Evolutionary conservation across 2,113 vertebrate species (phyloP), one percentile per base, ranked within the genome.

Genomic region (Engystomops pustulosus): DNA sequence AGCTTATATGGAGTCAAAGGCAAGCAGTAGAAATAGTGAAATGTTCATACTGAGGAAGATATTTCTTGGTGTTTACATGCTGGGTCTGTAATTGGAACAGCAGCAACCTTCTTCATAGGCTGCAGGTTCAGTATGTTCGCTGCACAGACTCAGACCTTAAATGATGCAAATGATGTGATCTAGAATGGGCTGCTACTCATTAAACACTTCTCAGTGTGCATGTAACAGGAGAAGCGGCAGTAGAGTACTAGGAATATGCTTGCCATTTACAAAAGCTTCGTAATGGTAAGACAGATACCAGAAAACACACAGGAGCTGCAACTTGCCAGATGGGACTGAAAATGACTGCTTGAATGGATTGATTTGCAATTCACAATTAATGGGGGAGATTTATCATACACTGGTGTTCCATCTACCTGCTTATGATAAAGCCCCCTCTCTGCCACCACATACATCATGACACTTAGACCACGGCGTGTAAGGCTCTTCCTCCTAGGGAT

Each of bases 61-160:
- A 23, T 58, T 58, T 58, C 53, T 58, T 25, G 53, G 53, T 58
- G 53, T 58, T 58, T 20, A 58, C 53, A 58, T 9, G n/a, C 53
- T 11, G 53, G n/a, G 53, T 25, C 53, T 58, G 53, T 58, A 58
- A 58, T 58, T 58, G 53, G n/a, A 58, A n/a, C 53, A 58, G 53
- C 20, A 58, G 53, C 23, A 25, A 58, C 53, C 53, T 58, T 9
- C n/a, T 58, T 4, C 53, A 58, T 11, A 20, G 53, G 53, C 53
- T 9, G 1, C 53, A 58, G 53, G 3, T 58, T 58, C n/a, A 25
- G n/a, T 58, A 53, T 9, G 51, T n/a, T 7, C 20, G 20, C 20
- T 53, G 51, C 53, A n/a, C 51, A 53, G 51, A n/a, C 51, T 58
- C 53, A 58, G 53, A 25, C 25, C 53, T 25, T 23, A 58, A 58